phyloP scores from a whole-genome alignment of 2,113 vertebrate species.

The Paedocypris sp. region DNA sequence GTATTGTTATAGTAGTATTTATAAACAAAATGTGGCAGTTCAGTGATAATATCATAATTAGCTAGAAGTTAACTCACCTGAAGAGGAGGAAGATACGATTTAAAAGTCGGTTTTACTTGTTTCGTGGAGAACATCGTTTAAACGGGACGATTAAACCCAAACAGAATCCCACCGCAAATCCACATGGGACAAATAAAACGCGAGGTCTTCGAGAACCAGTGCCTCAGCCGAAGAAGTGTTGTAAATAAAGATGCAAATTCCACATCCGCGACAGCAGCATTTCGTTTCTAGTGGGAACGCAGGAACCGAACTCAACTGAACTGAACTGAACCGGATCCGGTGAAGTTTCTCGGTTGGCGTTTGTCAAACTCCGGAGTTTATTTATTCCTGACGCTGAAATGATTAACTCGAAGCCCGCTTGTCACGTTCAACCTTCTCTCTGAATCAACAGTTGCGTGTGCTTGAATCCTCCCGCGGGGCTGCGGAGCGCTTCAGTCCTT shows the following conservation, averaged over 20 bases:
- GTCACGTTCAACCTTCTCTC: neutral
- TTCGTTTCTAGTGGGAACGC: neutral
- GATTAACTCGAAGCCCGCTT: neutral
- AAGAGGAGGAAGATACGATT: constrained; percentile 76
- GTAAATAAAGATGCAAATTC: neutral
- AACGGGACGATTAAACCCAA: neutral
- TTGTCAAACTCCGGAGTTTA: neutral
- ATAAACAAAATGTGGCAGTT: too few relatives aligned
- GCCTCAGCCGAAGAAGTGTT: neutral
- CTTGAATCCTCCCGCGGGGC: neutral
- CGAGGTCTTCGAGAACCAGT: too few relatives aligned
- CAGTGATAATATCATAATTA: too few relatives aligned
- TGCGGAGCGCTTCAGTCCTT: neutral
- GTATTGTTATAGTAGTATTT: too few relatives aligned
- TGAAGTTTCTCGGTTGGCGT: neutral
- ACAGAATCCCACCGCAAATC: neutral
- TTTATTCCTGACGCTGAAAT: neutral
- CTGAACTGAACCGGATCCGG: neutral
- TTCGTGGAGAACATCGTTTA: constrained; percentile 75
- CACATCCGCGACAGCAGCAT: neutral
- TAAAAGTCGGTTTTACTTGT: constrained; percentile 77
- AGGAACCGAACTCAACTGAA: neutral
- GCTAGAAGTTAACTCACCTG: constrained; percentile 76
- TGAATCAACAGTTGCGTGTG: neutral
- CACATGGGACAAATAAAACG: neutral